Evolutionary conservation across 2,113 vertebrate species (phyloP).

Genomic region (Albula goreensis): DNA sequence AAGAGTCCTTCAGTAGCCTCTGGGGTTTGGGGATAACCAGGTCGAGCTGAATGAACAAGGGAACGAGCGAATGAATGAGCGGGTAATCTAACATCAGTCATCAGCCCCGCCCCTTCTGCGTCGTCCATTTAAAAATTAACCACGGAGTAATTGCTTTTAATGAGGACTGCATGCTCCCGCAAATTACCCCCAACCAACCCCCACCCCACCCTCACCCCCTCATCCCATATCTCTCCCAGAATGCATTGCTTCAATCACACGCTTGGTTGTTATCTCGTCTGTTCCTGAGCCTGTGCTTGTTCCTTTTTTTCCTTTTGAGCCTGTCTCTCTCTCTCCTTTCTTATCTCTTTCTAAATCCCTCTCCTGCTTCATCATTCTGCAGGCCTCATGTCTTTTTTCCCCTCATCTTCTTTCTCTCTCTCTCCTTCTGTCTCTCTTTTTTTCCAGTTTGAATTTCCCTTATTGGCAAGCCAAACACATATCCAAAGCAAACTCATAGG

Average conservation of each 20-base stretch:
- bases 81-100: background rate
- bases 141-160: slow-evolving; percentile 62
- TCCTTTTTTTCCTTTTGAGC: background rate
- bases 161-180: slow-evolving; percentile 49
- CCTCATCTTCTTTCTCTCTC: background rate
- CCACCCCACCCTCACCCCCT: background rate
- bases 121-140: slow-evolving; percentile 64
- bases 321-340: background rate
- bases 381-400: background rate
- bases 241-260: slow-evolving; percentile 16
- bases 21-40: background rate
- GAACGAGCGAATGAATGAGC: background rate
- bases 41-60: background rate
- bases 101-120: slow-evolving; percentile 7
- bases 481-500: too few relatives aligned
- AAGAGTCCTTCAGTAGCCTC: slow-evolving; percentile 53
- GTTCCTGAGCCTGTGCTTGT: background rate
- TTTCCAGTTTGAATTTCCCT: background rate
- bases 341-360: background rate
- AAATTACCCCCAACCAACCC: slow-evolving; percentile 27
- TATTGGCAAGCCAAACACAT: too few relatives aligned
- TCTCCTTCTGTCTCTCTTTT: slow-evolving; percentile 10
- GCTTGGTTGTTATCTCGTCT: slow-evolving; percentile 37
- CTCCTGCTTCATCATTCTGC: too few relatives aligned
- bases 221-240: background rate